Conservation (phyloP, 2,797 vertebrate genomes). For the Chaetodon trifasciatus region DNA sequence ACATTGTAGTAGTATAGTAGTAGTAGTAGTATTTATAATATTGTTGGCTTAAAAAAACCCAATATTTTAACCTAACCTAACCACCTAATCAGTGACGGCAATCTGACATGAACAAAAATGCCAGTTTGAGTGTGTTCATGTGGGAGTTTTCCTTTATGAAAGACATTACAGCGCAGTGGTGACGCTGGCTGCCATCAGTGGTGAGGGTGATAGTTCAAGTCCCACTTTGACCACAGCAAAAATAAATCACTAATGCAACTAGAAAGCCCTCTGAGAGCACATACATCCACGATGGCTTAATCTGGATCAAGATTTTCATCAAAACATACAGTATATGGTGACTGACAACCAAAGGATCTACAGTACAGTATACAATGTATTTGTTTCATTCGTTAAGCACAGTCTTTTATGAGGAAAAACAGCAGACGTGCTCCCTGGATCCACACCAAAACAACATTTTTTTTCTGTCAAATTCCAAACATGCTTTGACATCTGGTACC, state of each 20-base stretch:
- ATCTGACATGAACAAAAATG: neutral
- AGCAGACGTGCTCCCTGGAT: neutral
- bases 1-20: too few species aligned
- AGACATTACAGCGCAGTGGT: constrained; percentile 10
- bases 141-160: constrained; percentile 36
- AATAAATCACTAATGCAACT: constrained; percentile 31
- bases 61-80: neutral
- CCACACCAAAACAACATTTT: neutral
- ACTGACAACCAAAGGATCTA: neutral
- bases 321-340: constrained; percentile 4
- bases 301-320: constrained; percentile 43
- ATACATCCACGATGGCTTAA: constrained; percentile 18
- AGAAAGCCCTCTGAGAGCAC: neutral
- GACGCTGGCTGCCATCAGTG: constrained; percentile 20
- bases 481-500: neutral
- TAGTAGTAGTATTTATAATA: too few species aligned
- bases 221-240: constrained; percentile 22
- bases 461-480: neutral
- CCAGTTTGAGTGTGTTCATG: neutral
- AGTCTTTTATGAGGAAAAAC: neutral
- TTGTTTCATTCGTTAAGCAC: neutral
- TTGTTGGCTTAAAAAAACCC: neutral
- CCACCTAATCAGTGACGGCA: neutral
- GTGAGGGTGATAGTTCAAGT: constrained; percentile 35
- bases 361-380: neutral